Evolutionary conservation across 1,140 invertebrate genomes (phyloP), one percentile per base, ranked within the genome.

Genomic region (Uloborus diversus): DNA sequence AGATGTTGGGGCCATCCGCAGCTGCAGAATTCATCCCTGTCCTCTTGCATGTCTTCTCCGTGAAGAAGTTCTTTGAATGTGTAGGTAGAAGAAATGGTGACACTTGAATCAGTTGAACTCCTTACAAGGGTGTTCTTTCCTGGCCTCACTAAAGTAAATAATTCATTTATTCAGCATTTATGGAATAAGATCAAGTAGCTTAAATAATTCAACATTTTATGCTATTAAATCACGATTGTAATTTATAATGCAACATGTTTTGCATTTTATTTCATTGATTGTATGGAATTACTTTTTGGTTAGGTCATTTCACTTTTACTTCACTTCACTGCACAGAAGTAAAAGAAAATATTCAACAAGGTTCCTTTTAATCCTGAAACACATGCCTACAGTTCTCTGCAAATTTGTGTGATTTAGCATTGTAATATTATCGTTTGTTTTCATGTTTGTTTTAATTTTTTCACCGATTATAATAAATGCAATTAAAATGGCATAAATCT

Each of bases 1-100:
- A 95, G 91, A 84, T 96, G 93, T 64, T 94, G 90, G 0, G 94
- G 33, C 81, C 85, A 9, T 83, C 82, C 13, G 87, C 88, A 68
- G 86, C 86, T 71, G 88, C 88, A 82, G 88, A 62, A 82, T 20
- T 86, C 37, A 88, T 87, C 25, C 90, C 89, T 23, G 14, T 71
- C 33, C 14, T 71, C 49, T 0, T 35, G 23, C 17, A 71, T 4
- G 25, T 62, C 68, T 57, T 71, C 68, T n/a, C 68, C 68, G 11
- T 71, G 47, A 47, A 62, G n/a, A 83, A 91, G 88, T 32, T 89
- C 86, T 49, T 88, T 85, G 82, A 90, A 89, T n/a, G 90, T 90
- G 75, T 89, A 87, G 53, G 91, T 91, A 79, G 90, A 91, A 9
- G 92, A 92, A 81, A 93, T 92, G 0, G 92, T 93, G 1, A 94